Conservation (phyloP, 1,140 invertebrate species). For the Drosophila kepulauana region DNA sequence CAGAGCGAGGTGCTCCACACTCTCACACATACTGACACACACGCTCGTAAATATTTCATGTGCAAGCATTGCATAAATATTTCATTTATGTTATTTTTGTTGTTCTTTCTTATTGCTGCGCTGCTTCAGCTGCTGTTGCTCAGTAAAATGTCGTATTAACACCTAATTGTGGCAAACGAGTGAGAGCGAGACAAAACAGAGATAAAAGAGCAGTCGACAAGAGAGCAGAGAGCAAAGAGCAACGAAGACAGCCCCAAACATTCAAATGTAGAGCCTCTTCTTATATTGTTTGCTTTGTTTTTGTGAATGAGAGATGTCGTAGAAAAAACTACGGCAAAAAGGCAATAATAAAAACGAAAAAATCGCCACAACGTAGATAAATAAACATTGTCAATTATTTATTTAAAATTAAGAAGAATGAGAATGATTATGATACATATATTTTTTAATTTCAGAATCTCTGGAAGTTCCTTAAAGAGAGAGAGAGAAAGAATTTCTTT, state of each 20-base stretch:
- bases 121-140: constrained; percentile 20
- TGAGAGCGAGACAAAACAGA: constrained; percentile 14
- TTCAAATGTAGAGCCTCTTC: no score
- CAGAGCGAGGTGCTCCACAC: constrained; percentile 27
- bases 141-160: constrained; percentile 76
- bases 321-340: no score
- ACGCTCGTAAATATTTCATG: constrained; percentile 63
- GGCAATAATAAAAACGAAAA: no score
- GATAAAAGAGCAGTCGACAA: background rate
- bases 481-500: no score
- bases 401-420: no score
- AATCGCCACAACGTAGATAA: no score
- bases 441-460: no score
- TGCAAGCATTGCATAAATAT: constrained; percentile 70
- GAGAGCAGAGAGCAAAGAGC: constrained; percentile 13
- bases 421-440: no score
- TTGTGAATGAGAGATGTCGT: no score
- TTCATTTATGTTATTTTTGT: constrained; percentile 46
- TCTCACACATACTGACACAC: constrained; percentile 39
- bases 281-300: no score
- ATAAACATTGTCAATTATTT: no score
- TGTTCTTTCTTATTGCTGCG: constrained; percentile 24
- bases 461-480: no score
- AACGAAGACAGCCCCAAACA: background rate
- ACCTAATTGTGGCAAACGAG: constrained; percentile 66